phyloP scores from a whole-genome alignment of 2,113 vertebrate species.

The Pygoscelis antarcticus region DNA sequence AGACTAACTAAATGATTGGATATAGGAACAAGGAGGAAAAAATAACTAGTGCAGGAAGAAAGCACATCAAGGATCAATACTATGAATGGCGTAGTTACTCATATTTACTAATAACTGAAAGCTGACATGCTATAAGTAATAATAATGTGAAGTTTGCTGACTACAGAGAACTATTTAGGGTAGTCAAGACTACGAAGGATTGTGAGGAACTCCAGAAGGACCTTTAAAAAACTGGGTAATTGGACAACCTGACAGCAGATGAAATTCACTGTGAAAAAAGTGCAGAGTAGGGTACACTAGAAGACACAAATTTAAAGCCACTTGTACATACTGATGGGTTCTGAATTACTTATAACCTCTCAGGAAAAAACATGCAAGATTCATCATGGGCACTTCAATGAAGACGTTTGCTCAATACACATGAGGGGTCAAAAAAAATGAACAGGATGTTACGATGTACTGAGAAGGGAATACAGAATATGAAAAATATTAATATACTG shows the following conservation, averaged over 20 bases:
- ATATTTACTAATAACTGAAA: slow-evolving; percentile 63
- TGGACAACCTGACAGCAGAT: slow-evolving; percentile 64
- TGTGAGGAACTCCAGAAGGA: slow-evolving; percentile 57
- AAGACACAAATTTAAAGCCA: slow-evolving; percentile 70
- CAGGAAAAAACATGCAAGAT: slow-evolving; percentile 40
- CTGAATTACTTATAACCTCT: slow-evolving; percentile 60
- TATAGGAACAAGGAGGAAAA: neutral
- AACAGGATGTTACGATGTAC: slow-evolving; percentile 43
- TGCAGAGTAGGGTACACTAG: slow-evolving; percentile 58
- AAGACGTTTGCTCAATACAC: slow-evolving; percentile 54
- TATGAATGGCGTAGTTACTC: neutral
- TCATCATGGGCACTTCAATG: slow-evolving; percentile 16
- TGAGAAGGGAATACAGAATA: slow-evolving; percentile 60
- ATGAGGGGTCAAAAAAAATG: slow-evolving; percentile 57
- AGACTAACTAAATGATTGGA: neutral
- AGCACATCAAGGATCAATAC: slow-evolving; percentile 27
- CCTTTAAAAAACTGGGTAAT: slow-evolving; percentile 67
- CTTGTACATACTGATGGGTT: slow-evolving; percentile 67
- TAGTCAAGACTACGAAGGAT: slow-evolving; percentile 57
- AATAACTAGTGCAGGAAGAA: neutral
- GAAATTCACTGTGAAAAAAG: slow-evolving; percentile 66
- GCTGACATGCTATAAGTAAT: slow-evolving; percentile 26
- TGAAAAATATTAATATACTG: slow-evolving; percentile 64
- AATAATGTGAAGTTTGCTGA: slow-evolving; percentile 53
- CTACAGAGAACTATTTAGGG: slow-evolving; percentile 45